Conservation (phyloP, 2,113 vertebrate genomes). For the Poeciliopsis retropinna region DNA sequence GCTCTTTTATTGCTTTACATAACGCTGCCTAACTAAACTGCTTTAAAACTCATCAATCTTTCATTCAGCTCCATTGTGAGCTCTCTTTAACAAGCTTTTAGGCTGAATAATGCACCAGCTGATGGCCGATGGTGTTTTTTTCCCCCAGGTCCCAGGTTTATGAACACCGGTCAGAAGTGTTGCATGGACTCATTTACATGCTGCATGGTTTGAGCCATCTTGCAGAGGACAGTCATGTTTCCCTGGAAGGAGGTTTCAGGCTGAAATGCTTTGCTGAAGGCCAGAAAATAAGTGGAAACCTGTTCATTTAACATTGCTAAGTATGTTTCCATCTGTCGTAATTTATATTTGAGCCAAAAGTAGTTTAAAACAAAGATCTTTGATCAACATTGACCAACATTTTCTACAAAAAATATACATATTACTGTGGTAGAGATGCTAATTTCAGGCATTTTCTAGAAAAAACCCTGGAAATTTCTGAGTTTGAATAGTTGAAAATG, state of each 20-base stretch:
- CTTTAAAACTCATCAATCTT: constrained; percentile 67
- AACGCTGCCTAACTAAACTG: constrained; percentile 57
- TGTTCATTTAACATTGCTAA: not conserved
- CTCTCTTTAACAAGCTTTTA: constrained; percentile 71
- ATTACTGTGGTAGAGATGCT: too few species aligned
- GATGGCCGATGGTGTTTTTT: constrained; percentile 7
- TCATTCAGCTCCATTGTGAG: constrained; percentile 47
- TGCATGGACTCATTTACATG: constrained; percentile 29
- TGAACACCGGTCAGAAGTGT: not conserved
- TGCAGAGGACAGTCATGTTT: constrained; percentile 6
- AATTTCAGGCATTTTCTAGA: not conserved
- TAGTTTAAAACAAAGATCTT: too few species aligned
- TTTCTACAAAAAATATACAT: too few species aligned
- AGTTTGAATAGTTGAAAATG: too few species aligned
- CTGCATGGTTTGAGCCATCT: constrained; percentile 21
- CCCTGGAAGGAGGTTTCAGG: constrained; percentile 13
- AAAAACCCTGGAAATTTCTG: too few species aligned
- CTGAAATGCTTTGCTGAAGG: constrained; percentile 40
- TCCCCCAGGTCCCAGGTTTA: not conserved
- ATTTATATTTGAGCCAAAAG: constrained; percentile 5
- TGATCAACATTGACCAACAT: too few species aligned
- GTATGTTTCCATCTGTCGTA: not conserved
- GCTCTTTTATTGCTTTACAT: constrained; percentile 64
- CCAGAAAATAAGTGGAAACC: constrained; percentile 4
- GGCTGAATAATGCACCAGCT: constrained; percentile 68